phyloP scores from a whole-genome alignment of 2,797 vertebrate species.

The Cynodonichthys magdalenae region DNA sequence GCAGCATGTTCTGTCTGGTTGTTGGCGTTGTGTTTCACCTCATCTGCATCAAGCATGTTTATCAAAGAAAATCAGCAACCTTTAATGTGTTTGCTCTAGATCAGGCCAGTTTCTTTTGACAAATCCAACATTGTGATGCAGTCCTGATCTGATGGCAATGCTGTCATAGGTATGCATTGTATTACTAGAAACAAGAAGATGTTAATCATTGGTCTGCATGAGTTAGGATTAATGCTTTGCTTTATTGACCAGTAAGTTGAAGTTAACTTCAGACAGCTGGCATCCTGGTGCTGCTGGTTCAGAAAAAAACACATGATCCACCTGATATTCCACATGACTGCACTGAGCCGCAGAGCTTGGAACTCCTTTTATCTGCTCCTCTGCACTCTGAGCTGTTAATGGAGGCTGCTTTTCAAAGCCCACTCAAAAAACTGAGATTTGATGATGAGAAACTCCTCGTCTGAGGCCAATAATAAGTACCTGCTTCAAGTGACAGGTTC shows the following conservation, averaged over 20 bases:
- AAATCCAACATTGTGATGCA: background rate
- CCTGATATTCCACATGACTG: constrained; percentile 38
- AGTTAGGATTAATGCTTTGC: constrained; percentile 29
- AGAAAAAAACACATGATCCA: constrained; percentile 22
- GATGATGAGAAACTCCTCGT: constrained; percentile 33
- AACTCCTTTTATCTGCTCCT: constrained; percentile 30
- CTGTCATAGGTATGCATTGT: constrained; percentile 17
- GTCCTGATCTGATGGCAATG: constrained; percentile 1
- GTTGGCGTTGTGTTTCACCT: constrained; percentile 43
- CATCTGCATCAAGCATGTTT: constrained; percentile 20
- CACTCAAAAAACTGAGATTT: constrained; percentile 1
- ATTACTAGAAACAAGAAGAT: constrained; percentile 19
- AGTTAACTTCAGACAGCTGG: constrained; percentile 15
- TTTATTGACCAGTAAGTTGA: constrained; percentile 30
- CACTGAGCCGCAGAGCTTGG: constrained; percentile 27
- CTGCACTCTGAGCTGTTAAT: constrained; percentile 29
- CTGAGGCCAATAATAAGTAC: constrained; percentile 35
- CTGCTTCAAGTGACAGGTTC: constrained; percentile 50
- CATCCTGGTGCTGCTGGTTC: constrained; percentile 34
- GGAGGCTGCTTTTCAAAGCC: constrained; percentile 15
- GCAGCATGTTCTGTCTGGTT: constrained; percentile 47
- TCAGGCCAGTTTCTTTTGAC: constrained; percentile 1
- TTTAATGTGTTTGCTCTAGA: constrained; percentile 1
- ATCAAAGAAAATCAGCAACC: constrained; percentile 12
- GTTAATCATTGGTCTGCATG: constrained; percentile 25